Evolutionary conservation across 2,888 invertebrate species (phyloP).

Genomic region (Alviniconcha strummeri): DNA sequence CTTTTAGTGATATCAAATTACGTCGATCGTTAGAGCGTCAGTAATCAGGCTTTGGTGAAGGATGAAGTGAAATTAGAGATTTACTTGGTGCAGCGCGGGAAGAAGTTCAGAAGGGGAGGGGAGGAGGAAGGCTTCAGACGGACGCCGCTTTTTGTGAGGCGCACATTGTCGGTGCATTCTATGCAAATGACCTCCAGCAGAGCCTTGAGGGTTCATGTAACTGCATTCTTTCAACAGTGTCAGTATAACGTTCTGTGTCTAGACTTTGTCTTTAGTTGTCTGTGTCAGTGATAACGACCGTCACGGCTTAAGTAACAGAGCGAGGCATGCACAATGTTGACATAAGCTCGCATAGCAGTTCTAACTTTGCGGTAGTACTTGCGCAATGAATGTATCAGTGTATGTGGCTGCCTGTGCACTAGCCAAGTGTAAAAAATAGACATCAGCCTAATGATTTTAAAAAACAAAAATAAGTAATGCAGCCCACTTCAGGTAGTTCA

Average conservation of each 20-base stretch:
- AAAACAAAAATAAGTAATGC: background rate
- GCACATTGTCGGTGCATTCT: slow-evolving; percentile 5
- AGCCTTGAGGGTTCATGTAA: background rate
- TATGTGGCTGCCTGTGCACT: background rate
- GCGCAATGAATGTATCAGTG: background rate
- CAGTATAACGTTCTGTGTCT: background rate
- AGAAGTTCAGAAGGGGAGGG: background rate
- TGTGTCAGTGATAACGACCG: background rate
- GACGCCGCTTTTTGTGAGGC: background rate
- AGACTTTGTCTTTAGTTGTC: background rate
- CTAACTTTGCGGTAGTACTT: too few species aligned
- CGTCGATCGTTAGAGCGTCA: too few species aligned
- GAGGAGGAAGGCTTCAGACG: background rate
- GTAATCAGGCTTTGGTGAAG: too few species aligned
- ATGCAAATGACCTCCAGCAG: slow-evolving; percentile 23
- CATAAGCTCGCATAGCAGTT: background rate
- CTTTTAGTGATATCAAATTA: too few species aligned
- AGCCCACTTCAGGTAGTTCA: background rate
- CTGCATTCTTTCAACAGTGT: background rate
- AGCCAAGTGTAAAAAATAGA: background rate
- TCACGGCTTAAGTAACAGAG: background rate
- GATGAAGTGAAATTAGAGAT: too few species aligned
- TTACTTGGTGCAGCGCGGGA: background rate
- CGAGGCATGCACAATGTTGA: background rate
- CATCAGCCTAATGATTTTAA: background rate